Evolutionary conservation across 2,113 vertebrate genomes (phyloP), one percentile per base, ranked within the genome.

Genomic region (Neolamprologus sp.): DNA sequence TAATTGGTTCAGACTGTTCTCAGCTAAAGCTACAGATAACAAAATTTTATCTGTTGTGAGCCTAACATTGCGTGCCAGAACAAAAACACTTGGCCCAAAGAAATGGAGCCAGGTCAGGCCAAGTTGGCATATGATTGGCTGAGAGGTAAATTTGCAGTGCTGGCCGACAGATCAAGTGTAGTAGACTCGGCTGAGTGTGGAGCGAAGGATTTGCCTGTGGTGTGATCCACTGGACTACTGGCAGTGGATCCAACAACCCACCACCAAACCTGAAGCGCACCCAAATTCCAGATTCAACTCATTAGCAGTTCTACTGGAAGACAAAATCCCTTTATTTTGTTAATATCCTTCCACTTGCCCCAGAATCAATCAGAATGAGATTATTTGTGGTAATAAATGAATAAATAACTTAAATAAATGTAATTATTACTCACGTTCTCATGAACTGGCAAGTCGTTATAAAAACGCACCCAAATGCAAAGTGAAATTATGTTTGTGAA

Each of bases 311-410:
- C 37, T 7, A 42, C 12, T 9, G 21, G 65, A 45, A 16, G 13
- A 1, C 13, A 73, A 45, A 13, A 45, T 45, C 1, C 21, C 37
- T 42, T 45, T 26, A 45, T 4, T 73, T 71, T 4, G n/a, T 42
- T 71, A 9, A 42, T 42, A 6, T 23, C 3, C n/a, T 21, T 40
- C 19, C 33, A 37, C 10, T 37, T 68, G 16, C 11, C 35, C 0
- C 0, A 23, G 7, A 40, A 21, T 0, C 35, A 13, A 0, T 45
- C 21, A 71, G 37, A 73, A 45, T 71, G 13, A 26, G 65, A 0
- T 10, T 16, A 71, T 9, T 0, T 26, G 21, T 45, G 13, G 0
- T 4, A 40, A 23, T 71, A 9, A 60, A 60, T 60, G 2, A 60
- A 60, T 33, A 17, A 14, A 71, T 23, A 9, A 71, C 12, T 16